A percentile compares a stretch with the other conserved stretches of the same genome.
Conservation (phyloP, 2,113 vertebrate species). For the Argyrosomus japonicus region DNA sequence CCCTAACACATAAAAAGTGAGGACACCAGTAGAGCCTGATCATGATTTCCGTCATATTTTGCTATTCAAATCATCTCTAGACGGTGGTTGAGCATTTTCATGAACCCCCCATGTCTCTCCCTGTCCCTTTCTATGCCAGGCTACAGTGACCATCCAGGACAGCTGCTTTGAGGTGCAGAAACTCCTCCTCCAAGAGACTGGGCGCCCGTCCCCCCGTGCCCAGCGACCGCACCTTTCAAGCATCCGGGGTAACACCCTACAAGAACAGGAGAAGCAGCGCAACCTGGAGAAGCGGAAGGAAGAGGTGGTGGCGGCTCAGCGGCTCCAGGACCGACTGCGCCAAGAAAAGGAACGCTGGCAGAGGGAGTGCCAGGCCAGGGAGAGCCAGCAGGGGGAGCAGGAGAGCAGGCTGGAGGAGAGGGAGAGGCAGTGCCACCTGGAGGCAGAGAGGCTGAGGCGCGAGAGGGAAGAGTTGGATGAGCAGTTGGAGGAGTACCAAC, state of each 20-base stretch:
- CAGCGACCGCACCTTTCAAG: conserved; percentile 61
- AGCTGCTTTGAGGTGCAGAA: conserved; percentile 90
- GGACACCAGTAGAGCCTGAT: conserved; percentile 1
- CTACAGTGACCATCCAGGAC: conserved; percentile 91
- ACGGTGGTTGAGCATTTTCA: conserved; percentile 15
- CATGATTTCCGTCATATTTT: conserved; percentile 30
- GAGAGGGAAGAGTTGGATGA: conserved; percentile 87
- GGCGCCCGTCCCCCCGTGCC: conserved; percentile 70
- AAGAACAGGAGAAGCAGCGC: conserved; percentile 94
- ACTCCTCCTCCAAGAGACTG: conserved; percentile 85
- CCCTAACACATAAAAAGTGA: neutral
- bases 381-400: conserved; percentile 82
- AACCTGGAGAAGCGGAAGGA: conserved; percentile 94
- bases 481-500: conserved; percentile 92
- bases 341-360: conserved; percentile 92
- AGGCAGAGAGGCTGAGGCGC: conserved; percentile 80
- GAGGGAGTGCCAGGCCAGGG: conserved; percentile 84
- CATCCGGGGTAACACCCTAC: conserved; percentile 85
- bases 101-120: neutral
- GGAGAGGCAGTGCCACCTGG: conserved; percentile 85
- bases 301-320: conserved; percentile 86
- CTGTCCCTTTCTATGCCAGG: conserved; percentile 78
- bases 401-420: conserved; percentile 80
- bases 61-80: conserved; percentile 56
- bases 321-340: conserved; percentile 87